Percentiles rank a stretch among this genome's conserved stretches.
Evolutionary conservation across 1,140 invertebrate species (phyloP).

Genomic region (Calliphora vicina): DNA sequence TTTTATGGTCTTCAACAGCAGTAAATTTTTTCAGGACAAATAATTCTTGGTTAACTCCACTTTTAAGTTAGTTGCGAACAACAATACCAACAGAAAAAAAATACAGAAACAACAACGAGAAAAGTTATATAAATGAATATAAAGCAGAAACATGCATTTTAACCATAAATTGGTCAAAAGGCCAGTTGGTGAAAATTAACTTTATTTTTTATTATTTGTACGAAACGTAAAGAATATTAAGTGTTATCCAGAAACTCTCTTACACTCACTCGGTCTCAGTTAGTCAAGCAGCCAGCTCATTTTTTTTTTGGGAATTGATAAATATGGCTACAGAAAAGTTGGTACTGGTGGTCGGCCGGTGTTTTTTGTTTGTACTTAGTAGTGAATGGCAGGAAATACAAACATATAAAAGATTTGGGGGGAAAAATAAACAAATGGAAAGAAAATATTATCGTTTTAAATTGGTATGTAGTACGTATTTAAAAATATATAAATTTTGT

Average conservation of each 20-base stretch:
- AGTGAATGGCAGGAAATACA: too few relatives aligned
- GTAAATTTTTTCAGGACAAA: neutral
- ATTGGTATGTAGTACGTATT: too few relatives aligned
- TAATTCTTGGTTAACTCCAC: neutral
- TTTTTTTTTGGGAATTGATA: neutral
- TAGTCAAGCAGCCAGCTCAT: neutral
- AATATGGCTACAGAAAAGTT: neutral
- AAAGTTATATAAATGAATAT: neutral
- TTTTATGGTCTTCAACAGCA: too few relatives aligned
- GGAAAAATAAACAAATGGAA: too few relatives aligned
- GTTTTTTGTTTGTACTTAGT: too few relatives aligned
- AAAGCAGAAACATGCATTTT: neutral
- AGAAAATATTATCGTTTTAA: too few relatives aligned
- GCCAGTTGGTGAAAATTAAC: constrained; percentile 7
- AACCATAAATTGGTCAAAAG: constrained; percentile 13
- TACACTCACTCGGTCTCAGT: neutral
- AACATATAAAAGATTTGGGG: too few relatives aligned
- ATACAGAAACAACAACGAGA: neutral
- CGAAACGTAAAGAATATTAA: constrained; percentile 1
- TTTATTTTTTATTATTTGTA: constrained; percentile 1
- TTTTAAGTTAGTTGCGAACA: neutral
- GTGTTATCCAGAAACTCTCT: neutral
- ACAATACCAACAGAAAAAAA: too few relatives aligned
- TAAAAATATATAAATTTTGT: too few relatives aligned
- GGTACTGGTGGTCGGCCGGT: neutral